phyloP scores from a whole-genome alignment of 1,140 invertebrate genomes.

The Drosophila miranda region DNA sequence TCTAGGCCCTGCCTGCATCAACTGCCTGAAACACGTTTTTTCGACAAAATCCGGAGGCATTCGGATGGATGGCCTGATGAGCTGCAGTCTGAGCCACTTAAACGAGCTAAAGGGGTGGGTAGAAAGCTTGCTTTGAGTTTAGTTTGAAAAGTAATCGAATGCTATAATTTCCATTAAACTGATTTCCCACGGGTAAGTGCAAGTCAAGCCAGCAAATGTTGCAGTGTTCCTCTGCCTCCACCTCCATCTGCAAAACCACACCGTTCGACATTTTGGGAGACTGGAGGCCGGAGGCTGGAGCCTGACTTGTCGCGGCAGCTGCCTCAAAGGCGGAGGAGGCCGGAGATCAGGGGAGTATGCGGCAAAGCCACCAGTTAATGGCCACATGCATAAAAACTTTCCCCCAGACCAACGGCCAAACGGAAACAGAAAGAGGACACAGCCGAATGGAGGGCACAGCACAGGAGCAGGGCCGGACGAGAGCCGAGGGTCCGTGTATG shows the following conservation, averaged over 20 bases:
- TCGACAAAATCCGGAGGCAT: slow-evolving; percentile 34
- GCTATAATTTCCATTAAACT: slow-evolving; percentile 81
- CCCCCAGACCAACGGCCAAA: not conserved
- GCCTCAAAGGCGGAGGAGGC: slow-evolving; percentile 35
- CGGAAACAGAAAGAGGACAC: slow-evolving; percentile 8
- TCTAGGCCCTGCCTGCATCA: not conserved
- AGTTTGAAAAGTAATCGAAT: slow-evolving; percentile 76
- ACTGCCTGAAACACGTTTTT: slow-evolving; percentile 1
- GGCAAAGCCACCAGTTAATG: slow-evolving; percentile 53
- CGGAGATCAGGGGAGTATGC: slow-evolving; percentile 6
- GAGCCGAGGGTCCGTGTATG: too few species aligned
- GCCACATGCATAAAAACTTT: slow-evolving; percentile 64
- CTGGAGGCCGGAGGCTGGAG: not conserved
- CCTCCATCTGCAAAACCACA: not conserved
- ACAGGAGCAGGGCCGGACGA: not conserved
- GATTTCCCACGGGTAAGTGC: slow-evolving; percentile 72
- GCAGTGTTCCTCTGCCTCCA: slow-evolving; percentile 37
- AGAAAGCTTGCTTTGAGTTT: slow-evolving; percentile 34
- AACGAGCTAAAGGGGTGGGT: not conserved
- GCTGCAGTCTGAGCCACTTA: slow-evolving; percentile 51
- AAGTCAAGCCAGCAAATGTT: slow-evolving; percentile 64
- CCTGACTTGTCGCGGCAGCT: slow-evolving; percentile 17
- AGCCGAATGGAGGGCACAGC: not conserved
- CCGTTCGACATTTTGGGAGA: not conserved
- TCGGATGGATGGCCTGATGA: slow-evolving; percentile 41